These are phyloP conservation scores for Eurois occulta DNA, from an alignment of 2,888 invertebrate genomes.

Conservation along the genomic window DNA sequence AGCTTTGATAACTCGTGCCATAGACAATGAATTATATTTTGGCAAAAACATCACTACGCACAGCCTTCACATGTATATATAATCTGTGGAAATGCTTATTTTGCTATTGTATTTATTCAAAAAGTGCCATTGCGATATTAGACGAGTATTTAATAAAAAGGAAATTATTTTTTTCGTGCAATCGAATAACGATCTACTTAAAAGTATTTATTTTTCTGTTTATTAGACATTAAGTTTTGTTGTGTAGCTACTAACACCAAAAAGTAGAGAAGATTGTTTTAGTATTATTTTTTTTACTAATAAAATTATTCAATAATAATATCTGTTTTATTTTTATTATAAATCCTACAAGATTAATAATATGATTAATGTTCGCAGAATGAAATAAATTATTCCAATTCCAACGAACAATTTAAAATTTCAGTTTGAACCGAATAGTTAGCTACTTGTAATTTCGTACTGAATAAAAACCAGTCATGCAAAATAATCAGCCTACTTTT, in stretches of 20 bases:
- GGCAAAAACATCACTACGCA: conserved; percentile 72
- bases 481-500: too few relatives aligned
- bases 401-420: not conserved
- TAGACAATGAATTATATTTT: conserved; percentile 77
- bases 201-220: conserved; percentile 83
- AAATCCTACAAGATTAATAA: too few relatives aligned
- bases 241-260: conserved; percentile 89
- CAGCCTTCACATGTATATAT: conserved; percentile 73
- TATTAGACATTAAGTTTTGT: conserved; percentile 78
- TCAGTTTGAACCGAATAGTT: not conserved
- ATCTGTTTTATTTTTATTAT: too few relatives aligned
- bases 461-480: not conserved
- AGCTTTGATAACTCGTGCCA: conserved; percentile 86
- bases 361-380: too few relatives aligned
- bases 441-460: not conserved
- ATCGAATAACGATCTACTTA: conserved; percentile 80
- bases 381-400: not conserved
- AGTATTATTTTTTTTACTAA: conserved; percentile 82
- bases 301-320: conserved; percentile 71
- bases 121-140: conserved; percentile 84
- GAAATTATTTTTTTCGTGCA: conserved; percentile 77
- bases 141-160: conserved; percentile 57
- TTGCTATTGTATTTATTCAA: conserved; percentile 83
- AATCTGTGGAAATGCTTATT: conserved; percentile 78
- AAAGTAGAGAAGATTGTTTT: conserved; percentile 83